phyloP scores from a whole-genome alignment of 2,113 vertebrate species.

The Dromas ardeola region DNA sequence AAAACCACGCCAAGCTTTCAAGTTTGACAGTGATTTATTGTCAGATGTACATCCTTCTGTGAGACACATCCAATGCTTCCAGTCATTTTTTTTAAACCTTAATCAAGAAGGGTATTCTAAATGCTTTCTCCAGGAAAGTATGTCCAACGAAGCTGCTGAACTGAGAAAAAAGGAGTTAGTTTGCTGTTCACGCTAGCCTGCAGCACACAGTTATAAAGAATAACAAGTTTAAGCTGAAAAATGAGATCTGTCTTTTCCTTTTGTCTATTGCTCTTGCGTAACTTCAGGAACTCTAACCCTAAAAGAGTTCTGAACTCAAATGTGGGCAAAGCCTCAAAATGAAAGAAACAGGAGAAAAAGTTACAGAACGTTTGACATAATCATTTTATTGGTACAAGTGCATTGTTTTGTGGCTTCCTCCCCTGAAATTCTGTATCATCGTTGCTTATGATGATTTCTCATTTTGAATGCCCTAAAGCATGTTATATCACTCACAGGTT shows the following conservation, averaged over 20 bases:
- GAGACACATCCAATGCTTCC: background rate
- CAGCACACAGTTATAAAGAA: background rate
- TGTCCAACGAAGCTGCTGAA: background rate
- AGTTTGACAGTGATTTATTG: background rate
- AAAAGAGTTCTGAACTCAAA: background rate
- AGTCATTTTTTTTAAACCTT: background rate
- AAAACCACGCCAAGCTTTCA: background rate
- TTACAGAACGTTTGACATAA: background rate
- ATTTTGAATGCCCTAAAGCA: background rate
- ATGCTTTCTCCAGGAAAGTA: background rate
- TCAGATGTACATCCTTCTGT: background rate
- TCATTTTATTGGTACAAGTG: background rate
- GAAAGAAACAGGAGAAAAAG: background rate
- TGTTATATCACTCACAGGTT: background rate
- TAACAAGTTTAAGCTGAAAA: background rate
- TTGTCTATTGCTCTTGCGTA: accelerated
- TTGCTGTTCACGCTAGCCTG: background rate
- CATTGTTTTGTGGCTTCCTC: background rate
- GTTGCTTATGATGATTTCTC: background rate
- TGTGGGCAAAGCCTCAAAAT: background rate
- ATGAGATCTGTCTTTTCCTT: background rate
- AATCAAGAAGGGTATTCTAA: background rate
- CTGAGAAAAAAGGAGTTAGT: background rate
- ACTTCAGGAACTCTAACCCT: background rate
- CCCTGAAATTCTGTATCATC: background rate